These are phyloP conservation scores for Machaerirhynchus nigripectus DNA, from an alignment of 2,113 vertebrate species.

Conservation along the genomic window DNA sequence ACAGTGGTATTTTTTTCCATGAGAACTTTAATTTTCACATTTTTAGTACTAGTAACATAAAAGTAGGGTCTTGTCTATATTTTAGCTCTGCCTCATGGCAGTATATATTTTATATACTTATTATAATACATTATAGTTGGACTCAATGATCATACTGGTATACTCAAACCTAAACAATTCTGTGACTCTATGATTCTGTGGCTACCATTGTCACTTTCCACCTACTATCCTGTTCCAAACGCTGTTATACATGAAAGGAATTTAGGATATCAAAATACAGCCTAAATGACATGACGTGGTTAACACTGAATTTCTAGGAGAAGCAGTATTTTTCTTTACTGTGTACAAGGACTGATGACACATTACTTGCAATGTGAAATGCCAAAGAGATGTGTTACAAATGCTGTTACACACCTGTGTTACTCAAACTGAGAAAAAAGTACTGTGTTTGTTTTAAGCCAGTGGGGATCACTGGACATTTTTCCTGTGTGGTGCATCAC, in stretches of 20 bases:
- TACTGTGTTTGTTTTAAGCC: background rate
- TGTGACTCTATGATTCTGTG: background rate
- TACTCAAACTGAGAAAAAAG: background rate
- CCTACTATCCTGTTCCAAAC: background rate
- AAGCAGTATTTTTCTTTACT: background rate
- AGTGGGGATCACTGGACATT: background rate
- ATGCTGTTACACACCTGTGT: background rate
- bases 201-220: background rate
- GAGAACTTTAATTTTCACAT: background rate
- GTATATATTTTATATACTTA: no score
- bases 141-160: background rate
- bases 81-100: background rate
- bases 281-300: background rate
- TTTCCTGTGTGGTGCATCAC: background rate
- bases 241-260: background rate
- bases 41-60: background rate
- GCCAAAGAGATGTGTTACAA: background rate
- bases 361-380: background rate
- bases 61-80: background rate
- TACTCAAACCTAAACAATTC: background rate
- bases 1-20: background rate
- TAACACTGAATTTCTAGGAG: background rate
- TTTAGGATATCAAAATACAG: background rate
- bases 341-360: background rate
- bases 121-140: background rate